Evolutionary conservation across 2,797 vertebrate genomes (phyloP), one percentile per base, ranked within the genome.

Genomic region (Anguilla obscura): DNA sequence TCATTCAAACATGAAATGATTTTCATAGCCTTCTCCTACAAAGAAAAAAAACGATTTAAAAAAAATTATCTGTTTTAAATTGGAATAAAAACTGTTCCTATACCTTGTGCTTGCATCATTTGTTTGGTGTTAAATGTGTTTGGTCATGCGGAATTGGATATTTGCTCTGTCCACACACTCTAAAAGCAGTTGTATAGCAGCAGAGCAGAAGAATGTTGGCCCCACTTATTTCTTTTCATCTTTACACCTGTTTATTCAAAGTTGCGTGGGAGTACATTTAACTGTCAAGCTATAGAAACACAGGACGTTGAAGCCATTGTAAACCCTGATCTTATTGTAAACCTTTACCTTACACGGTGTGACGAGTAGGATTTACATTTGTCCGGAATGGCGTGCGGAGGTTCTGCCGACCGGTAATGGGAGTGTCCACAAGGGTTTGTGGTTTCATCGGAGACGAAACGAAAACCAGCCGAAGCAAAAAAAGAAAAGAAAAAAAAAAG

Each of bases 21-120:
- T 99, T 99, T 98, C 98, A 97, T 99, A 98, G 97, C 97, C 98
- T 98, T 97, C 97, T 98, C 97, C 96, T 98, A 96, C 97, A 97
- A 95, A 94, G 66, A 89, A 86, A 89, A 36, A 86, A 89, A 87
- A 86, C 71, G 54, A 83, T 80, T 82, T 60, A 95, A 95, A 94
- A 96, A 96, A 93, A 56, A 14, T 56, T 95, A 92, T 95, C 93
- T 98, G 97, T 98, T 98, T 98, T 97, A 96, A 98, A 98, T 97
- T 97, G 96, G 97, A 99, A 98, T 98, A 98, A 98, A 98, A 96
- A 95, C 95, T 96, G 96, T 98, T 98, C 96, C 97, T 98, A 97
- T 96, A 97, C 91, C 92, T 93, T 93, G 88, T 91, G 85, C 88
- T 88, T 89, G 93, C 89, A 60, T 74, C 69, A 3, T 60, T 86